phyloP scores from a whole-genome alignment of 2,888 invertebrate species.

The Gerosis bhagava region DNA sequence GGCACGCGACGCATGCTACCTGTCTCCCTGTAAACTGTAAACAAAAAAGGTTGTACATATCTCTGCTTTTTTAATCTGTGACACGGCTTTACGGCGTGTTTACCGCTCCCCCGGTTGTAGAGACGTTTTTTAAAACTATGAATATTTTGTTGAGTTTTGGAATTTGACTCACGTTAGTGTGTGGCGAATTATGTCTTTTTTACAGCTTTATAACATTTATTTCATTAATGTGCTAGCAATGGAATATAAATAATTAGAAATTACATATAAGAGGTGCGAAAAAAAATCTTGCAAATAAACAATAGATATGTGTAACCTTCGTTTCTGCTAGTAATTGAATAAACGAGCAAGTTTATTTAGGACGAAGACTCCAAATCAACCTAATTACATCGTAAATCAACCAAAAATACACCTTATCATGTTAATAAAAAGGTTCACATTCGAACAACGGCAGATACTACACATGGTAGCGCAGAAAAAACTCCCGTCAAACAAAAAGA shows the following conservation, averaged over 20 bases:
- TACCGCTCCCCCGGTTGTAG: slow-evolving; percentile 10
- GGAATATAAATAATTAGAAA: too few species aligned
- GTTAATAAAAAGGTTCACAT: slow-evolving; percentile 23
- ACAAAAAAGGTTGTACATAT: slow-evolving; percentile 23
- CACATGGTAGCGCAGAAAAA: slow-evolving; percentile 30
- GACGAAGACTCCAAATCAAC: slow-evolving; percentile 36
- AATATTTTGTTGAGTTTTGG: too few species aligned
- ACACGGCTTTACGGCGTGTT: slow-evolving; percentile 20
- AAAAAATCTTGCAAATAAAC: slow-evolving; percentile 36
- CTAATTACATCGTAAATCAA: slow-evolving; percentile 17
- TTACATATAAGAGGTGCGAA: too few species aligned
- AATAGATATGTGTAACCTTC: slow-evolving; percentile 39
- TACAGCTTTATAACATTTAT: too few species aligned
- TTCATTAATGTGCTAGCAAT: too few species aligned
- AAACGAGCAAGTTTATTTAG: slow-evolving; percentile 48
- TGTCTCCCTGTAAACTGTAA: slow-evolving; percentile 25
- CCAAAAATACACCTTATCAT: slow-evolving; percentile 30
- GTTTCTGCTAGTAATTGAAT: slow-evolving; percentile 42
- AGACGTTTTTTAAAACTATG: slow-evolving; percentile 11
- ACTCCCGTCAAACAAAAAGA: slow-evolving; percentile 8
- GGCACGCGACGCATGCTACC: background rate
- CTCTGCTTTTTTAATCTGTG: slow-evolving; percentile 24
- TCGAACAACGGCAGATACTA: slow-evolving; percentile 8
- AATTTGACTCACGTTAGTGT: too few species aligned
- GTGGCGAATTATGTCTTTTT: too few species aligned